Evolutionary conservation across 2,888 invertebrate species (phyloP), one percentile per base, ranked within the genome.

Genomic region (Oscheius sp.): DNA sequence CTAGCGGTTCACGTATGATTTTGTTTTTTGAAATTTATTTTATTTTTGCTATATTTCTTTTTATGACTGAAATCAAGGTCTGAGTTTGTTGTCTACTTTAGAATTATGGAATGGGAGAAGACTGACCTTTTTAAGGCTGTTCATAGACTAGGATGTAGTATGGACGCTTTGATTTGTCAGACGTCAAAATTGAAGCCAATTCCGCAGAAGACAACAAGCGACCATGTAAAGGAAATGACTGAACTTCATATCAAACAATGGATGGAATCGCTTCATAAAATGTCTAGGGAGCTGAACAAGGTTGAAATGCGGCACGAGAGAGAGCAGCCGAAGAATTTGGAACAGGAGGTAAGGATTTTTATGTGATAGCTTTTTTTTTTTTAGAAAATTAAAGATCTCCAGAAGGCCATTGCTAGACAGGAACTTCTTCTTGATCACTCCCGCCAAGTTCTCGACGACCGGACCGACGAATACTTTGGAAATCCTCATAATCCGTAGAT

Each of bases 171-270:
- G n/a, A n/a, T n/a, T n/a, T n/a, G n/a, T n/a, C n/a, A n/a, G n/a
- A n/a, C n/a, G n/a, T n/a, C n/a, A n/a, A n/a, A n/a, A n/a, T n/a
- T n/a, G n/a, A n/a, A n/a, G n/a, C n/a, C n/a, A n/a, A n/a, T n/a
- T n/a, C 77, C 74, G 17, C 73, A 74, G 6, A 77, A 75, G 17
- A 76, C 80, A 1, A 73, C 78, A 1, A 49, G 67, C 2, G 81
- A 80, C 26, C 82, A 83, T 65, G 80, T 82, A 30, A 83, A 83
- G 64, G 83, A 83, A 51, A 73, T 76, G 0, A 80, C 82, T 2
- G 83, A 81, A 44, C 75, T 78, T 17, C 74, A 74, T 41, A 72
- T 74, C 44, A 77, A 78, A 32, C 71, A 59, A 47, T 67, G 57
- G 57, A 20, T 57, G 12, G 67, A 59, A 20, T 33, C 24, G 5